These are phyloP conservation scores for Chaetogeoica ovagalla DNA, from an alignment of 2,888 invertebrate species.

Conservation along the genomic window DNA sequence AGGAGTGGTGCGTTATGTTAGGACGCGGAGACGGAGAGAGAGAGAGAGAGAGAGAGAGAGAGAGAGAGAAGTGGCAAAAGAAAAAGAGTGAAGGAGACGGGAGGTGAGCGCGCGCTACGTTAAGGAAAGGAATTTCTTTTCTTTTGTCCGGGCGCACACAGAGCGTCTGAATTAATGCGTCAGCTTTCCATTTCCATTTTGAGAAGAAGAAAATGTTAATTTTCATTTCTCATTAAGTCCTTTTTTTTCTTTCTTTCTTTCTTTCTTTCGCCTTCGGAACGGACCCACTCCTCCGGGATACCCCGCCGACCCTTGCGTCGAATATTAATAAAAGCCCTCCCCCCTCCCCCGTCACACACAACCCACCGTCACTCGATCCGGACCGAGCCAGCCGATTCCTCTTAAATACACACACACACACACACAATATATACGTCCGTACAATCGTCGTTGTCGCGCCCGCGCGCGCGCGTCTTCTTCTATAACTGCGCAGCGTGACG, in stretches of 20 bases:
- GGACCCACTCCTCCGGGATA: conserved; percentile 12
- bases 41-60: too few relatives aligned
- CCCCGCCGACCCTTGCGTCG: conserved; percentile 10
- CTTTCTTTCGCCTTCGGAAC: conserved; percentile 51
- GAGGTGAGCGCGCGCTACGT: neutral
- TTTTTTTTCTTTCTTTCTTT: conserved; percentile 23
- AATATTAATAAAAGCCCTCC: conserved; percentile 49
- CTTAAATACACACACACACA: neutral
- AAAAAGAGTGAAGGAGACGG: conserved; percentile 13
- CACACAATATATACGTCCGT: neutral
- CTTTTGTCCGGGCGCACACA: conserved; percentile 44
- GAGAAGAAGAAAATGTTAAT: conserved; percentile 53
- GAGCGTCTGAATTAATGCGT: conserved; percentile 52
- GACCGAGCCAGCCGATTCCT: neutral
- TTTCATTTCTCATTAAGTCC: conserved; percentile 53
- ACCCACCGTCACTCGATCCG: neutral
- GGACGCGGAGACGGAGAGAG: too few relatives aligned
- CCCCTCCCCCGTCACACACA: neutral
- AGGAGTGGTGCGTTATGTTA: too few relatives aligned
- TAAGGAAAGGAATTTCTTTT: conserved; percentile 52
- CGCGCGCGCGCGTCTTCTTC: too few relatives aligned
- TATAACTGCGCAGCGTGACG: neutral
- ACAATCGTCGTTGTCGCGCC: neutral
- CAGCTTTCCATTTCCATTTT: conserved; percentile 53
- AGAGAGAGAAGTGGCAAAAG: conserved; percentile 36